These are phyloP conservation scores for Zoanthus sansibaricus DNA, from an alignment of 92 coral and sea anemone species.

Conservation along the genomic window DNA sequence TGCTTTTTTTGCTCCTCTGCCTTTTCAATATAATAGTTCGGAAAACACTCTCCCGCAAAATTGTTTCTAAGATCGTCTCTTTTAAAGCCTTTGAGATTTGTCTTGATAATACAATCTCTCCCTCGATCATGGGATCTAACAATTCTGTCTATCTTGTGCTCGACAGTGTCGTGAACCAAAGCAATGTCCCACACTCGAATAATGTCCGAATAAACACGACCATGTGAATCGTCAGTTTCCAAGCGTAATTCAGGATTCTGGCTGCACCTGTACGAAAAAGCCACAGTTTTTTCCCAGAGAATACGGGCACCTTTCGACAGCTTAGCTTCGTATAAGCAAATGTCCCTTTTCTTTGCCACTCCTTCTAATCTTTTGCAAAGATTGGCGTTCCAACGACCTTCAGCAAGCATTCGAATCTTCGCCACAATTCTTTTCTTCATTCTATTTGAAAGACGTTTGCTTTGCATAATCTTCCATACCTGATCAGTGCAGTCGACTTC, in stretches of 20 bases:
- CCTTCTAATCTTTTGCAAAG: slow-evolving; percentile 87
- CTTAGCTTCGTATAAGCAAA: slow-evolving; percentile 81
- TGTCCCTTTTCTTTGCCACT: slow-evolving; percentile 69
- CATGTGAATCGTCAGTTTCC: slow-evolving; percentile 32
- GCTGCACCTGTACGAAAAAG: slow-evolving; percentile 92
- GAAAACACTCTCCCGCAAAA: slow-evolving; percentile 24
- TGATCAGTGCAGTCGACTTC: slow-evolving; percentile 95
- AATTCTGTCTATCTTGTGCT: slow-evolving; percentile 77
- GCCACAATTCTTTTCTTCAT: slow-evolving; percentile 62
- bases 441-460: slow-evolving; percentile 56
- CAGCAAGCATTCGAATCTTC: slow-evolving; percentile 86
- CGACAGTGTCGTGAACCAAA: slow-evolving; percentile 78
- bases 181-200: slow-evolving; percentile 97
- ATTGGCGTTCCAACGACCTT: slow-evolving; percentile 85
- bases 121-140: slow-evolving; percentile 93
- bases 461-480: slow-evolving; percentile 83
- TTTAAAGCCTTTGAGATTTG: slow-evolving; percentile 77
- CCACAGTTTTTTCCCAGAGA: slow-evolving; percentile 90
- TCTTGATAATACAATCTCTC: slow-evolving; percentile 85
- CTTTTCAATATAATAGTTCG: slow-evolving; percentile 45
- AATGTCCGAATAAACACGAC: slow-evolving; percentile 91
- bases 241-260: slow-evolving; percentile 71
- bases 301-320: slow-evolving; percentile 81
- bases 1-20: slow-evolving; percentile 26
- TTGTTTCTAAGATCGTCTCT: slow-evolving; percentile 25